Base-by-base conservation (phyloP, 2,888 invertebrate genomes). In the Drosophila neotestacea region DNA sequence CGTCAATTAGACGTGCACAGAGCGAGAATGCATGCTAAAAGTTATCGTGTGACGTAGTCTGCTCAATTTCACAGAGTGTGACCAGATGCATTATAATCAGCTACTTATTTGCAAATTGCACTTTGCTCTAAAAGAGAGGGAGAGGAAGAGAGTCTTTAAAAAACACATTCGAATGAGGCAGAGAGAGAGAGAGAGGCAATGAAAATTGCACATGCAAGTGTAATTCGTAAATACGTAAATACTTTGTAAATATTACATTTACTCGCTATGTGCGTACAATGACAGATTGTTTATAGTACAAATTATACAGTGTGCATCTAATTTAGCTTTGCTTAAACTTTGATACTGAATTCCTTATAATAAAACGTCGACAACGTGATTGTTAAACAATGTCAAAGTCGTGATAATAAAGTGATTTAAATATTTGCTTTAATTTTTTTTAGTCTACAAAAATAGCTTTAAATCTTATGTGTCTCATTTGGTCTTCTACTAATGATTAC, bases 361-460 rank as follows among this genome's bases (percentile, higher is more conserved):
- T 77, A 74, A 74, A 74, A 67, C 36, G 22, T 7, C 61, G 27
- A 46, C 32, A 52, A 46, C 46, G 38, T 58, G 22, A 66, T 61
- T 52, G 72, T 74, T 81, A 69, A 79, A 70, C 71, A 72, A 74
- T 66, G 63, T 64, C 72, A 73, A 69, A 65, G 70, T 81, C 82
- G 82, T 79, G 82, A 70, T 82, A 79, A 71, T 63, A 69, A 69
- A 82, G 62, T 47, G 64, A 79, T 79, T 73, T 82, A 70, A 73
- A 82, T 81, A 79, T 70, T 74, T 74, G 63, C 47, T 60, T 48
- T 13, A 22, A 28, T 38, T 27, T 22, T 44, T 61, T 9, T 22
- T 50, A 36, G 44, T n/a, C 50, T 55, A 59, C 52, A 50, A 3
- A 28, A 47, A 28, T 22, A 22, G 7, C 13, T 47, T 13, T 10